Conservation (phyloP, 2,888 invertebrate species). For the Orchesellides sinensis region DNA sequence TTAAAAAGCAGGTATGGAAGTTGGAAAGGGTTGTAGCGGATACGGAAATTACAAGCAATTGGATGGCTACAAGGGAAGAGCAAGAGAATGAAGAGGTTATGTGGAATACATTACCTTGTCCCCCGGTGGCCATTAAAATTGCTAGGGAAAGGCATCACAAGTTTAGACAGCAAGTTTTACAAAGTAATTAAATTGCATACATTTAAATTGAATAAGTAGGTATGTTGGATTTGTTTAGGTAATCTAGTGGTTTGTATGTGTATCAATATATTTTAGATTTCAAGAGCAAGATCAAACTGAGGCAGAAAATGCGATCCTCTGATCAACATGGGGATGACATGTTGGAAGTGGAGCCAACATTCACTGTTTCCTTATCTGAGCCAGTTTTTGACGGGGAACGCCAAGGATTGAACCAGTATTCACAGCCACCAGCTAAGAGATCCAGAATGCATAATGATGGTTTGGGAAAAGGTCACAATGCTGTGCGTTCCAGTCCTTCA, state of each 20-base stretch:
- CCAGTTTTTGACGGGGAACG: neutral
- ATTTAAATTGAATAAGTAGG: neutral
- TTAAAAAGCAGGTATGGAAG: conserved; percentile 45
- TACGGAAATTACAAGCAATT: conserved; percentile 52
- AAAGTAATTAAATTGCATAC: conserved; percentile 18
- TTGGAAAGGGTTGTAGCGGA: conserved; percentile 55
- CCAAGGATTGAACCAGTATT: neutral
- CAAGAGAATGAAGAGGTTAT: conserved; percentile 47
- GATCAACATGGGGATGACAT: conserved; percentile 33
- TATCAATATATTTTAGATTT: too few relatives aligned
- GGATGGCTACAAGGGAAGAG: conserved; percentile 56
- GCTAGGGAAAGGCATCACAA: conserved; percentile 50
- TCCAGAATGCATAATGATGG: conserved; percentile 21
- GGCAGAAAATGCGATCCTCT: conserved; percentile 36
- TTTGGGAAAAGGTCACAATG: neutral
- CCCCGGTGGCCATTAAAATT: conserved; percentile 38
- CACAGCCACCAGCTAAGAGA: conserved; percentile 13
- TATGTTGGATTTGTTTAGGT: neutral
- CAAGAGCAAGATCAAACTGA: conserved; percentile 39
- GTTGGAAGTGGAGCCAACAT: conserved; percentile 15
- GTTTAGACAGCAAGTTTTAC: conserved; percentile 46
- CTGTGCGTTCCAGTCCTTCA: neutral
- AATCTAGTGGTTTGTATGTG: neutral
- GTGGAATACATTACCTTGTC: conserved; percentile 49
- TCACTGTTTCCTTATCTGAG: conserved; percentile 6